Conservation (phyloP, 35 echinoderm and acorn worm species). For the Apostichopus parvimensis region DNA sequence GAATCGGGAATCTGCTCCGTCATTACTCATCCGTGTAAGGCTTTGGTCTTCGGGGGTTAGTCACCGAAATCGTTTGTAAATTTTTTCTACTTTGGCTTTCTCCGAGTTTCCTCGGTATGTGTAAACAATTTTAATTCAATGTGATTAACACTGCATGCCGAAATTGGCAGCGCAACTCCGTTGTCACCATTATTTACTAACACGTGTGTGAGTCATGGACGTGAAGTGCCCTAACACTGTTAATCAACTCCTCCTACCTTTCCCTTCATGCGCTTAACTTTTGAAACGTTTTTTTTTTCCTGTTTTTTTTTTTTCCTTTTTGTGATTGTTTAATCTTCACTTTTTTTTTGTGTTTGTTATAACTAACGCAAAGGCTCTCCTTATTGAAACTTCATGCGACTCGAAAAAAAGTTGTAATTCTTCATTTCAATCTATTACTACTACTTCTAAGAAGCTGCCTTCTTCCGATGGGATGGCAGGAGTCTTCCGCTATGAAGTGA, state of each 20-base stretch:
- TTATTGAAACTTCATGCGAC: background rate
- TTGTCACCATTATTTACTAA: constrained; percentile 35
- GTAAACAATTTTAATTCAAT: constrained; percentile 54
- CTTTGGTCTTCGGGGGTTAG: constrained; percentile 37
- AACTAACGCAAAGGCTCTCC: background rate
- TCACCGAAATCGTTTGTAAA: constrained; percentile 33
- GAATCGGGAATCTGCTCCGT: background rate
- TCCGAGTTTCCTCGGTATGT: background rate
- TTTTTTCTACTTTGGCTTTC: background rate
- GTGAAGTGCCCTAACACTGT: constrained; percentile 38
- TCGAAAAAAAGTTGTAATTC: background rate
- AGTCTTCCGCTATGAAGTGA: background rate
- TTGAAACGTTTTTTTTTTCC: constrained; percentile 9
- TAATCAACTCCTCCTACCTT: constrained; percentile 14
- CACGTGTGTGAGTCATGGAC: constrained; percentile 40
- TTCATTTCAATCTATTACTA: background rate
- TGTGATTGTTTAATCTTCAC: no score
- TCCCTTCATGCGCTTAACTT: background rate
- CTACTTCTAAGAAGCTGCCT: background rate
- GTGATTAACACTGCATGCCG: constrained; percentile 33
- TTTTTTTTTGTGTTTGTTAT: no score
- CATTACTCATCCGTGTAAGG: constrained; percentile 33
- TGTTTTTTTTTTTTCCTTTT: background rate
- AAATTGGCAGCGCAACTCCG: constrained; percentile 16
- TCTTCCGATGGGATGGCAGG: background rate